Percentiles rank a stretch among this genome's conserved stretches.
Evolutionary conservation across 2,113 vertebrate species (phyloP).

Genomic region (Myotis lucifugus): DNA sequence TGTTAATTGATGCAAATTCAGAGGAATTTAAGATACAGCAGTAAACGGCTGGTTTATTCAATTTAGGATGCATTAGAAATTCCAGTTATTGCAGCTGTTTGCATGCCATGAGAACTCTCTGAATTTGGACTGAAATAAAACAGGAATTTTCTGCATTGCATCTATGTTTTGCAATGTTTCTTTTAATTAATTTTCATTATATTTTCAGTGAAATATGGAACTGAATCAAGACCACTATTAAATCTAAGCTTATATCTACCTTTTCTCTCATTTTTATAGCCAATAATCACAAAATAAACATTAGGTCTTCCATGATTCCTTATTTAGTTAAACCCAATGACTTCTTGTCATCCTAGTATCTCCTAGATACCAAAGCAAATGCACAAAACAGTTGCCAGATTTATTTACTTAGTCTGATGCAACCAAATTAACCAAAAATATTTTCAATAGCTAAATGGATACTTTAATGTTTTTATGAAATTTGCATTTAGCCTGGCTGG

Average conservation of each 20-base stretch:
- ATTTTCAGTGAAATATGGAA: background rate
- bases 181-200: background rate
- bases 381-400: background rate
- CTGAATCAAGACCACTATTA: slow-evolving; percentile 3
- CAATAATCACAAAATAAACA: background rate
- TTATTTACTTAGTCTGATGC: background rate
- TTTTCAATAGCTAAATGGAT: background rate
- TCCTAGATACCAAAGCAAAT: background rate
- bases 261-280: background rate
- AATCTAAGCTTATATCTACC: slow-evolving; percentile 9
- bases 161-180: background rate
- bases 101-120: background rate
- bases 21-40: background rate
- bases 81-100: background rate
- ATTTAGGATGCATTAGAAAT: background rate
- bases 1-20: slow-evolving; percentile 21
- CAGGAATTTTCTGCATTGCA: background rate
- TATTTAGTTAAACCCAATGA: background rate
- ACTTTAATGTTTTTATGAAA: background rate
- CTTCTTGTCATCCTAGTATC: background rate
- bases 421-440: background rate
- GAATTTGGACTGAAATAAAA: background rate
- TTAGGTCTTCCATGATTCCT: background rate
- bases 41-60: background rate
- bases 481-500: background rate